Evolutionary conservation across 2,888 invertebrate genomes (phyloP).

Genomic region (Clistopyga incitator): DNA sequence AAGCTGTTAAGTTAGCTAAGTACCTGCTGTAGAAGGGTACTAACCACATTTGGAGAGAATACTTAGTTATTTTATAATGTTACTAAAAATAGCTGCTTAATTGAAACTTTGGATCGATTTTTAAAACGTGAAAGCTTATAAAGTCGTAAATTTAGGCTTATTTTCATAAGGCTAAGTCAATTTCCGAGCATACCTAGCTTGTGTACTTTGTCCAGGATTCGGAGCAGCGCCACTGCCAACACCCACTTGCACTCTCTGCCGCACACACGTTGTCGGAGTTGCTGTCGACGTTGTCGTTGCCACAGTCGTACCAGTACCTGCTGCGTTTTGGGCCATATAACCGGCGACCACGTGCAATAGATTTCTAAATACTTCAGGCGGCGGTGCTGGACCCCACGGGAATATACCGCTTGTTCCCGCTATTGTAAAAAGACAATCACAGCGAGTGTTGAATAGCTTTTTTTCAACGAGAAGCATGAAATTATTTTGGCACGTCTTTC

Average conservation of each 20-base stretch:
- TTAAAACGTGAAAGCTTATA: neutral
- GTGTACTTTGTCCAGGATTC: conserved; percentile 81
- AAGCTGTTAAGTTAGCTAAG: too few relatives aligned
- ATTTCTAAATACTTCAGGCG: conserved; percentile 86
- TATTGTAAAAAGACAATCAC: conserved; percentile 28
- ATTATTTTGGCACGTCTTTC: neutral
- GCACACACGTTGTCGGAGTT: conserved; percentile 64
- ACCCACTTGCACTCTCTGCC: conserved; percentile 71
- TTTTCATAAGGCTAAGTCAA: neutral
- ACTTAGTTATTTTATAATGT: too few relatives aligned
- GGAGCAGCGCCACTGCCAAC: conserved; percentile 75
- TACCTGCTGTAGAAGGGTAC: too few relatives aligned
- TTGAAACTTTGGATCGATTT: neutral
- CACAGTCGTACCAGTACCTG: conserved; percentile 68
- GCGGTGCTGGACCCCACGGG: conserved; percentile 83
- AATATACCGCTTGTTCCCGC: conserved; percentile 76
- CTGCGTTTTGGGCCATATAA: conserved; percentile 81
- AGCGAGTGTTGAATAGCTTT: conserved; percentile 6
- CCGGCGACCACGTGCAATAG: conserved; percentile 86
- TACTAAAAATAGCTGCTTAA: neutral
- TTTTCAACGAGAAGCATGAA: neutral
- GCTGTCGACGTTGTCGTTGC: conserved; percentile 69
- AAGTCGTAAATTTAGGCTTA: neutral
- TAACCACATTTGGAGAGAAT: too few relatives aligned
- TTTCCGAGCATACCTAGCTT: conserved; percentile 77